Base-by-base conservation (phyloP, 1,140 invertebrate genomes). In the Homarus americanus region DNA sequence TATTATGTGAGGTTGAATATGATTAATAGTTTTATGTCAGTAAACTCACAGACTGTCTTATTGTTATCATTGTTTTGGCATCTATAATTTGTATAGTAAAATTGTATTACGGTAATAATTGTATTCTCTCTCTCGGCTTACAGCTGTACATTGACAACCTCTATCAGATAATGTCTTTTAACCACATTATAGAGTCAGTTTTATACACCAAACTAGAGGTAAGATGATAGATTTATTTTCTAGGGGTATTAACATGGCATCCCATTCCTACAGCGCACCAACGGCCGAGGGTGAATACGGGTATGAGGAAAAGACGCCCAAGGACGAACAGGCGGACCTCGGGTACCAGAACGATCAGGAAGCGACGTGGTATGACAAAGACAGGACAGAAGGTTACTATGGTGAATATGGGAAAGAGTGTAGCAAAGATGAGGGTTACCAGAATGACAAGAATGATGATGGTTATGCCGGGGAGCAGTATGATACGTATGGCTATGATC, bases 381-480 rank as follows among this genome's bases (percentile, higher is more conserved):
- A 80, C 10, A 53, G 69, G 87, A 84, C 72, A 69, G 89, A 69
- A n/a, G 92, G 89, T 12, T 85, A 91, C 72, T 86, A 82, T 78
- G 79, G 78, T 69, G 76, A 89, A 53, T 84, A 91, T 72, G 82
- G 69, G 1, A 82, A 91, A 91, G 90, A 85, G 73, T 85, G 53
- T 66, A 17, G 24, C 34, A 87, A 88, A 49, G 85, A 91, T 34
- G 85, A 92, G 58, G 90, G 91, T 12, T 91, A 92, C 41, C 80
- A 90, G 28, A 91, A 93, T 79, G 91, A 93, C 72, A 87, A 83
- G 38, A 80, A 63, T 53, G 91, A 93, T 82, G 91, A 92, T 36
- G 83, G 89, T 49, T 90, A 90, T 40, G 80, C 88, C 15, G 88
- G 80, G 69, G 88, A 83, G 49, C 88, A 90, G 82, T 91, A 85